These are phyloP conservation scores for Antheraea yamamai DNA, from an alignment of 2,888 invertebrate genomes.

Conservation along the genomic window DNA sequence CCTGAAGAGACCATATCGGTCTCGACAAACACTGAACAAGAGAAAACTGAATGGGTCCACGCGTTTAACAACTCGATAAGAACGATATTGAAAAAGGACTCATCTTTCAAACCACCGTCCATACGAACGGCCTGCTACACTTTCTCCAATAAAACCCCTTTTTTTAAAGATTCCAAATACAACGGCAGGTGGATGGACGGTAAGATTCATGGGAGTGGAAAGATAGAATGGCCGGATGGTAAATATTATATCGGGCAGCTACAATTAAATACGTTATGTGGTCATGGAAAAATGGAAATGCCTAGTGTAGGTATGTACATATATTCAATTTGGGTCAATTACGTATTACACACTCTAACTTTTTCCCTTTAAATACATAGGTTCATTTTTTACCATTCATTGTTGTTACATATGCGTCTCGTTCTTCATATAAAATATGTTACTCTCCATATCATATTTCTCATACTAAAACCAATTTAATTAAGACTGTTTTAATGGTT, in stretches of 20 bases:
- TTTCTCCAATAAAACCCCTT: slow-evolving; percentile 85
- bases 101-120: slow-evolving; percentile 85
- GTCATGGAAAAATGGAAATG: slow-evolving; percentile 86
- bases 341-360: background rate
- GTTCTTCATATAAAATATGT: background rate
- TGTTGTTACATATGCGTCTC: background rate
- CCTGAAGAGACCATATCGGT: slow-evolving; percentile 90
- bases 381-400: background rate
- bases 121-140: slow-evolving; percentile 87
- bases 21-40: slow-evolving; percentile 84
- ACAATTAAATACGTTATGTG: slow-evolving; percentile 87
- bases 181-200: slow-evolving; percentile 91
- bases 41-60: slow-evolving; percentile 91
- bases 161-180: slow-evolving; percentile 90
- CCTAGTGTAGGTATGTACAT: slow-evolving; percentile 79
- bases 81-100: slow-evolving; percentile 83
- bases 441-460: background rate
- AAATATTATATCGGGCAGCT: slow-evolving; percentile 91
- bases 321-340: background rate
- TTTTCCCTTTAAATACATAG: background rate
- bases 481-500: background rate
- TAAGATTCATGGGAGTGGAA: slow-evolving; percentile 91
- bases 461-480: background rate
- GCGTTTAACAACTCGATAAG: slow-evolving; percentile 88
- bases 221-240: slow-evolving; percentile 91